phyloP scores from a whole-genome alignment of 2,888 invertebrate species.

The Tolmerus cingulatus region DNA sequence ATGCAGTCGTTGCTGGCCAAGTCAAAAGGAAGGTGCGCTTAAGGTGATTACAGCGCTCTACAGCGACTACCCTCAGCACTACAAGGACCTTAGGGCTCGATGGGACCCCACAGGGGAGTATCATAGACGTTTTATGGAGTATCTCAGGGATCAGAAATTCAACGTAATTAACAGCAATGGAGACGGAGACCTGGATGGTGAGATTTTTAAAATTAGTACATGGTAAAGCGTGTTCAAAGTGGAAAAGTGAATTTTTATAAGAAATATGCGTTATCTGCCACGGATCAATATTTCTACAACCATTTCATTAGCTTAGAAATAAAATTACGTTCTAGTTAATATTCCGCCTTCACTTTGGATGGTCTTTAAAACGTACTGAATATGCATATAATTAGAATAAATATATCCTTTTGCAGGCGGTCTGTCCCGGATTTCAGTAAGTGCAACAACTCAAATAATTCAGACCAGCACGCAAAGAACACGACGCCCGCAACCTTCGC shows the following conservation, averaged over 20 bases:
- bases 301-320: too few species aligned
- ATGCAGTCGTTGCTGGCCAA: slow-evolving; percentile 72
- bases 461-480: background rate
- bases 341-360: background rate
- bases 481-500: background rate
- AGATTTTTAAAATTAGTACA: background rate
- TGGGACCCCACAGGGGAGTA: slow-evolving; percentile 78
- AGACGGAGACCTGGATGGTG: background rate
- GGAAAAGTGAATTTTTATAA: background rate
- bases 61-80: slow-evolving; percentile 71
- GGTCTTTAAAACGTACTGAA: background rate
- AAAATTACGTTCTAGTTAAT: too few species aligned
- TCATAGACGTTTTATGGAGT: slow-evolving; percentile 65
- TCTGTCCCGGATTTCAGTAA: background rate
- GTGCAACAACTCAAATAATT: background rate
- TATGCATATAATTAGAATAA: background rate
- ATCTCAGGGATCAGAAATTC: slow-evolving; percentile 53
- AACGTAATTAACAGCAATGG: slow-evolving; percentile 51
- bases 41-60: slow-evolving; percentile 74
- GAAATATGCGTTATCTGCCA: too few species aligned
- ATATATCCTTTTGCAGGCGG: background rate
- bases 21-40: slow-evolving; percentile 72
- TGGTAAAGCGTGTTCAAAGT: background rate
- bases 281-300: too few species aligned
- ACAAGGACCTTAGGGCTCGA: slow-evolving; percentile 71